Evolutionary conservation across 2,113 vertebrate genomes (phyloP).

Genomic region (human): GRCh38 chrX:40513501-40514000

Average conservation of each 20-base stretch:
- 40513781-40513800: constrained; percentile 68
- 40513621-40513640: constrained; percentile 63
- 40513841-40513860: background rate
- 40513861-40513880: constrained; percentile 60
- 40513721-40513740: constrained; percentile 62
- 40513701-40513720: constrained; percentile 62
- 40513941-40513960: background rate
- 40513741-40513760: constrained; percentile 73
- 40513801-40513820: constrained; percentile 79
- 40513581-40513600: background rate
- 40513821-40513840: constrained; percentile 74
- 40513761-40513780: constrained; percentile 56
- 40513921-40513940: constrained; percentile 37
- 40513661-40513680: constrained; percentile 22
- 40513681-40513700: constrained; percentile 55
- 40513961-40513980: background rate
- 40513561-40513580: constrained; percentile 18
- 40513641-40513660: constrained; percentile 66
- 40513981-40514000: constrained; percentile 59
- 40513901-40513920: background rate
- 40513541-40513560: background rate
- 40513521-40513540: background rate
- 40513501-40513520: background rate
- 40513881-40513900: constrained; percentile 54
- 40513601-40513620: background rate